phyloP scores from a whole-genome alignment of 2,797 vertebrate species.

The Hozukius guyotensis region DNA sequence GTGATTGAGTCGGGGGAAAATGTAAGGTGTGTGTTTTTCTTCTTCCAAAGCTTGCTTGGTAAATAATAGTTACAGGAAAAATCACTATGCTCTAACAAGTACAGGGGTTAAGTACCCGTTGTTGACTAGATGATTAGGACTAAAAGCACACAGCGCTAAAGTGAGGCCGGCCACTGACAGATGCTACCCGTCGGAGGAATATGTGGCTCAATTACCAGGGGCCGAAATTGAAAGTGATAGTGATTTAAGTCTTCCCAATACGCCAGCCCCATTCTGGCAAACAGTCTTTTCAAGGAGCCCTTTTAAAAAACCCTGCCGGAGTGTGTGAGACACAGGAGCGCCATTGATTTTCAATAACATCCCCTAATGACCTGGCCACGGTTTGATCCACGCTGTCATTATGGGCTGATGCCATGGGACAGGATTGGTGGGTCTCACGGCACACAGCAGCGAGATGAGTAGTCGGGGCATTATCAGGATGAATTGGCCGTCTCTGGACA shows the following conservation, averaged over 20 bases:
- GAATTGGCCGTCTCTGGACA: constrained; percentile 77
- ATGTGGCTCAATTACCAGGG: constrained; percentile 81
- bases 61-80: constrained; percentile 72
- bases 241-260: constrained; percentile 85
- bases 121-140: constrained; percentile 78
- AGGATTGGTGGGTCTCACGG: constrained; percentile 65
- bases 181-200: constrained; percentile 76
- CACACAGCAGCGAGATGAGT: constrained; percentile 75
- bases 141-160: constrained; percentile 71
- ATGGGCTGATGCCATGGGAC: constrained; percentile 76
- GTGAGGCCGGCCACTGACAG: constrained; percentile 70
- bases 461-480: constrained; percentile 80
- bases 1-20: constrained; percentile 64
- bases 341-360: constrained; percentile 87
- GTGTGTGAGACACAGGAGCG: constrained; percentile 76
- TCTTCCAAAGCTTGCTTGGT: constrained; percentile 66
- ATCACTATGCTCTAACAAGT: constrained; percentile 60
- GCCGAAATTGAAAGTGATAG: constrained; percentile 84
- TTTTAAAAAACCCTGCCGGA: constrained; percentile 67
- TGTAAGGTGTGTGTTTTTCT: constrained; percentile 70
- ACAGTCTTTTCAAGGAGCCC: constrained; percentile 76
- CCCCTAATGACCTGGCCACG: constrained; percentile 82
- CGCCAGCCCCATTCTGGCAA: constrained; percentile 73
- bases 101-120: constrained; percentile 71
- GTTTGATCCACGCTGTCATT: constrained; percentile 85